A percentile compares a stretch with the other conserved stretches of the same genome.
These are phyloP conservation scores for Pararge aegeria DNA, from an alignment of 1,140 invertebrate species.

Conservation along the genomic window DNA sequence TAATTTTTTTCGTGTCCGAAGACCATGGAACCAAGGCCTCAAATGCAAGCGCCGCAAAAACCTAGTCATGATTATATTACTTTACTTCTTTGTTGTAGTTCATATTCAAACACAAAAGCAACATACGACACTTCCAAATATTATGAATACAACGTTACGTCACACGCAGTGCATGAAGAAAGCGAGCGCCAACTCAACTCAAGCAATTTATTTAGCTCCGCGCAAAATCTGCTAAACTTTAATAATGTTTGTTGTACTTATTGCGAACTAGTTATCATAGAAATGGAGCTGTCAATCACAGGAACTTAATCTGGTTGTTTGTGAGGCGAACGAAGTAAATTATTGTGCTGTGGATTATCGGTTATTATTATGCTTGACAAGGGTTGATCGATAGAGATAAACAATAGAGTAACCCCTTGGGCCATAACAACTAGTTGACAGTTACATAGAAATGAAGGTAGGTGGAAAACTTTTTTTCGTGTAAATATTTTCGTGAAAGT, in stretches of 20 bases:
- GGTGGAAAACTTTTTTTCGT: too few species aligned
- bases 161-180: background rate
- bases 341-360: constrained; percentile 2
- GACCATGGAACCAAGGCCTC: too few species aligned
- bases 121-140: background rate
- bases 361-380: constrained; percentile 2
- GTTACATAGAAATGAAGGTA: too few species aligned
- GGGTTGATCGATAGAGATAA: background rate
- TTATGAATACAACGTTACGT: background rate
- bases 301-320: constrained; percentile 6
- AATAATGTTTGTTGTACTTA: constrained; percentile 38
- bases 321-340: constrained; percentile 1
- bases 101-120: too few species aligned
- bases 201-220: constrained; percentile 30
- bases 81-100: too few species aligned
- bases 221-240: constrained; percentile 37
- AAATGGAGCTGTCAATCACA: constrained; percentile 40
- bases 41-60: too few species aligned
- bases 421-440: too few species aligned
- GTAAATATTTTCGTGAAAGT: too few species aligned
- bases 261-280: constrained; percentile 39
- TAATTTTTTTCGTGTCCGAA: too few species aligned
- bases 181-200: constrained; percentile 3
- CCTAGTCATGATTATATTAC: too few species aligned
- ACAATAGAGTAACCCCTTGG: too few species aligned